Base-by-base conservation (phyloP, 2,888 invertebrate genomes). In the Salticus scenicus region DNA sequence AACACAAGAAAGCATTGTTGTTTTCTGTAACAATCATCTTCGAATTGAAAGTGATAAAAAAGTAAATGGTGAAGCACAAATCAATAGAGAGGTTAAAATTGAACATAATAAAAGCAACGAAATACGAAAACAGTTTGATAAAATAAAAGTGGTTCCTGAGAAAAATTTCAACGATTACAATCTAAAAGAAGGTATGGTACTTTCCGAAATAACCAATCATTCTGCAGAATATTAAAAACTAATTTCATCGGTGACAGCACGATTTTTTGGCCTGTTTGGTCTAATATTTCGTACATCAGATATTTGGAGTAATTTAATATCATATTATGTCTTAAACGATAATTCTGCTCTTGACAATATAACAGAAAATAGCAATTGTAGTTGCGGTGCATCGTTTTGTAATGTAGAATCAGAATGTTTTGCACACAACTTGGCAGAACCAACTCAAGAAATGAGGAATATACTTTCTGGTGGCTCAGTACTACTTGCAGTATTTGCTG, bases 181-280 rank as follows among this genome's bases (percentile, higher is more conserved):
- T 7, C 37, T 37, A 4, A 10, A 37, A 37, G 10, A 37, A 37
- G 4, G 7, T 37, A 7, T 10, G 10, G 37, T 37, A n/a, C n/a
- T n/a, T n/a, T n/a, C n/a, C n/a, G n/a, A n/a, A n/a, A n/a, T n/a
- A n/a, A n/a, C n/a, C 37, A 37, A 37, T 10, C 24, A 57, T 4
- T 47, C 47, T 17, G 24, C 4, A 5, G 57, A 57, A 57, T 12
- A 24, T 57, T 57, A 20, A 14, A 78, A 37, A 4, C 57, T 70
- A 0, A 17, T 82, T 12, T 97, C 97, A 91, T 97, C 96, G 27
- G 96, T 98, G 89, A 96, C 98, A 89, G 98, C 98, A 82, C 93
- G 97, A 90, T 98, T 98, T 94, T 99, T 99, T 92, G 99, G 99
- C 66, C 96, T 98, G 94, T 99, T 99, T 94, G 99, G 99, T 93